Evolutionary conservation across 2,113 vertebrate species (phyloP), one percentile per base, ranked within the genome.

Genomic region (Prinia subflava): DNA sequence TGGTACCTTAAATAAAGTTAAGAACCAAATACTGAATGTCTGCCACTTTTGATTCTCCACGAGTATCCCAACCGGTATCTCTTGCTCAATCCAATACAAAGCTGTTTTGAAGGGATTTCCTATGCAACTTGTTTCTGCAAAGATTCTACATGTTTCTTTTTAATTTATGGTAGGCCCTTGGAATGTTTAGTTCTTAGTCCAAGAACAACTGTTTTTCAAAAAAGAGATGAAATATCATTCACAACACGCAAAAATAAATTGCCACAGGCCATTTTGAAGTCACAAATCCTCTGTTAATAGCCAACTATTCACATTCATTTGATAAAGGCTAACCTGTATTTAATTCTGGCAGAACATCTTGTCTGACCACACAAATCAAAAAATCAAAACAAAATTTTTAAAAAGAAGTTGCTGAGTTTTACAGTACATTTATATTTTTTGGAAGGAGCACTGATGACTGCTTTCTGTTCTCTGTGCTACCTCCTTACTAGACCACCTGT

Each of bases 341-440:
- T 93, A 75, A 57, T 86, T 75, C 77, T 96, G 97, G 97, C 92
- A 97, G 95, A 93, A 95, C 93, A 97, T 96, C 91, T 94, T 97
- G 88, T 96, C 97, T 97, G 80, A 65, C 80, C 83, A 86, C 75
- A 86, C 2, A 21, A 63, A 63, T 56, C 1, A 77, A 70, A 77
- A 83, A 83, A 28, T 56, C 18, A 44, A 37, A 63, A 89, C 50
- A 96, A 94, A 94, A n/a, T n/a, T 39, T 77, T 16, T 85, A 81
- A 77, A 60, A 87, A 90, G 70, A 65, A 60, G 28, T 73, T 93
- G 35, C 56, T 87, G 56, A 84, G 12, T 73, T 92, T 87, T 82
- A 80, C 47, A 85, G 31, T 27, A 47, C 20, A 42, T 55, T 19
- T 50, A 64, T 87, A 25, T 27, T 82, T 86, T 96, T 94, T 87